Percentiles rank a stretch among this genome's conserved stretches.
Evolutionary conservation across 2,113 vertebrate genomes (phyloP).

Genomic region (Cyprinodon brontotheroides): DNA sequence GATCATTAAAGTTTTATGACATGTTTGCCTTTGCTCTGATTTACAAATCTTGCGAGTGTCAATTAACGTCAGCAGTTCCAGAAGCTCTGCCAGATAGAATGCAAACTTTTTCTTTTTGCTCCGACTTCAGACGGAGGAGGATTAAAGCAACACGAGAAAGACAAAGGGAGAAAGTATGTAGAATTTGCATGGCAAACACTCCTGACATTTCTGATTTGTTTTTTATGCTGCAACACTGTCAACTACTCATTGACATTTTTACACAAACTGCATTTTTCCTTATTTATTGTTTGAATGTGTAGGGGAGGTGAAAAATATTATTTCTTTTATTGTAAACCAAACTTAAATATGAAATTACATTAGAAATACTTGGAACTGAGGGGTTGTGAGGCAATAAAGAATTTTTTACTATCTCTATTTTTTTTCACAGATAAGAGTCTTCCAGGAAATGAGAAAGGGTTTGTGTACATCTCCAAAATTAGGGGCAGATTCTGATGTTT

Average conservation of each 20-base stretch:
- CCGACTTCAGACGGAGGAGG: constrained; percentile 50
- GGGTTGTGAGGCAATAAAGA: neutral
- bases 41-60: constrained; percentile 64
- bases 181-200: constrained; percentile 49
- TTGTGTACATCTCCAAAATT: too few relatives aligned
- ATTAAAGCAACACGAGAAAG: constrained; percentile 55
- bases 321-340: neutral
- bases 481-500: too few relatives aligned
- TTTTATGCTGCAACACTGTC: constrained; percentile 32
- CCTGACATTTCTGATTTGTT: constrained; percentile 63
- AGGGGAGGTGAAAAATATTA: constrained; percentile 16
- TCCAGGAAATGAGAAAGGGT: too few relatives aligned
- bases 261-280: constrained; percentile 17
- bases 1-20: constrained; percentile 68
- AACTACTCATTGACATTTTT: constrained; percentile 6
- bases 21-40: constrained; percentile 57
- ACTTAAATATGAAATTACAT: neutral
- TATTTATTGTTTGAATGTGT: constrained; percentile 10
- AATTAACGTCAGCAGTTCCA: constrained; percentile 71
- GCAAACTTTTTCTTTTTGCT: constrained; percentile 54
- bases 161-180: constrained; percentile 51
- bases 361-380: neutral
- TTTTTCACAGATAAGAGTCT: too few relatives aligned
- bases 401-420: neutral
- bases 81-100: constrained; percentile 52